phyloP scores from a whole-genome alignment of 2,888 invertebrate species.

The Microchrysa polita region DNA sequence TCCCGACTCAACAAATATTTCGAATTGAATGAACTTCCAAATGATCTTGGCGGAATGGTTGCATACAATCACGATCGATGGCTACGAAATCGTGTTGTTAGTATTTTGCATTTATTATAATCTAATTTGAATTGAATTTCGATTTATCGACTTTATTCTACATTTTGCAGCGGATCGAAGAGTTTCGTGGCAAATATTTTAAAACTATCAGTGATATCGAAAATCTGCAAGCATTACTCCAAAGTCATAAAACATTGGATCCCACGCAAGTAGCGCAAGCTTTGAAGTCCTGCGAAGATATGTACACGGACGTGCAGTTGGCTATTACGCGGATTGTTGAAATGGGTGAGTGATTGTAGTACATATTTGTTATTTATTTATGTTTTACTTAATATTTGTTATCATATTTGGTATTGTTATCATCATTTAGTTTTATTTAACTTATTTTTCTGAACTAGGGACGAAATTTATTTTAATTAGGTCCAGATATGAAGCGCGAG shows the following conservation, averaged over 20 bases:
- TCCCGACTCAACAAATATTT: conserved; percentile 75
- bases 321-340: conserved; percentile 65
- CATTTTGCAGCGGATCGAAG: conserved; percentile 71
- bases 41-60: conserved; percentile 77
- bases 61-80: conserved; percentile 78
- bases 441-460: no score
- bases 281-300: conserved; percentile 67
- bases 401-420: no score
- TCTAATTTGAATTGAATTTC: background rate
- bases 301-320: conserved; percentile 66
- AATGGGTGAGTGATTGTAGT: conserved; percentile 62
- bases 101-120: no score
- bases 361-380: background rate
- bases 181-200: conserved; percentile 71
- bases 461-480: no score
- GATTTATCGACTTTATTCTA: no score
- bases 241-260: conserved; percentile 67
- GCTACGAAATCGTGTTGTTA: conserved; percentile 80
- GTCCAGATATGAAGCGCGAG: no score
- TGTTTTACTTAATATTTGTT: conserved; percentile 21
- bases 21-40: conserved; percentile 75
- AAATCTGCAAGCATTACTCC: conserved; percentile 69
- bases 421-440: no score
- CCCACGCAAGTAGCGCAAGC: conserved; percentile 69
- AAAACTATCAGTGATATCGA: conserved; percentile 71